Evolutionary conservation across 2,113 vertebrate species (phyloP), one percentile per base, ranked within the genome.

Genomic region (Gobio gobio): DNA sequence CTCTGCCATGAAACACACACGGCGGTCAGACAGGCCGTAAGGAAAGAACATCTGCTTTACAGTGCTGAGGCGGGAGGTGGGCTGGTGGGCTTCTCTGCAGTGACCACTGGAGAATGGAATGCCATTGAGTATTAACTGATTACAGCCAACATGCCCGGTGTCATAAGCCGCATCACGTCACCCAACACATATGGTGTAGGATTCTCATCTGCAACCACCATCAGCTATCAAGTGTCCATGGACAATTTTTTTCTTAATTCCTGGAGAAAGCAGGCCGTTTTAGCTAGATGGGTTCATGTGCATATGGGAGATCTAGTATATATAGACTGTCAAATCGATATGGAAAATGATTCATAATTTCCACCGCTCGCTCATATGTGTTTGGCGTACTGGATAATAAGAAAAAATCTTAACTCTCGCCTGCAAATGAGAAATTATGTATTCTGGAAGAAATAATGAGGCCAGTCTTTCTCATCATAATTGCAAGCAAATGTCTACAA

Each of bases 401-500:
- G 59, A 45, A 77, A 83, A 85, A 86, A 68, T 74, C 54, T 86
- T 79, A 85, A 83, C 49, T 61, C 63, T 85, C 81, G 64, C 51
- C 47, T 83, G 49, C 79, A 85, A 78, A 83, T 87, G 64, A 73
- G 73, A 87, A 82, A 85, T 70, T 51, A 82, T 85, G 78, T 70
- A 61, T 86, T 82, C 64, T 83, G 79, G 29, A 82, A 68, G 75
- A 83, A 85, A 70, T 58, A 84, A 66, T 20, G 26, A 56, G 26
- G 61, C 74, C 72, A 86, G 68, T 59, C 36, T 83, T 86, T 85
- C 74, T 85, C 74, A 58, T 78, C 24, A 20, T 87, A 89, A 89
- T 85, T 89, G 82, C 80, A 86, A 87, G 58, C 84, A 56, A 56
- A 56, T 56, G 54, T 56, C 54, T 56, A 56, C 54, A 86, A 79